Evolutionary conservation across 1,140 invertebrate genomes (phyloP).

Genomic region (Meloidogyne floridensis): DNA sequence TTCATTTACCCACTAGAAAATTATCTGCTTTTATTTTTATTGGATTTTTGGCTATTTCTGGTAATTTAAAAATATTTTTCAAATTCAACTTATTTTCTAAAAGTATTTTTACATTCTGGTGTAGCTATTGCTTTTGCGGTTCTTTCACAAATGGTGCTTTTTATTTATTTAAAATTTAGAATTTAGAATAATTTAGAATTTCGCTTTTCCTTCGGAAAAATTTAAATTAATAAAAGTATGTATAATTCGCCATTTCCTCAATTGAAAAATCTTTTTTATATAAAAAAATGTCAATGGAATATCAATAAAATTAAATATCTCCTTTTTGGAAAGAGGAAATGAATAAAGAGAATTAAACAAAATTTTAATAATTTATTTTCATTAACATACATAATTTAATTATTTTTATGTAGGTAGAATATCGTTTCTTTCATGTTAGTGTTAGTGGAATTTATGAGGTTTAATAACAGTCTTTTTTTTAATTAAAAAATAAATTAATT

Average conservation of each 20-base stretch:
- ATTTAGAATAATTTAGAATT: too few relatives aligned
- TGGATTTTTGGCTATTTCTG: slow-evolving; percentile 32
- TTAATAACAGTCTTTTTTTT: background rate
- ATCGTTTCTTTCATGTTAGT: slow-evolving; percentile 52
- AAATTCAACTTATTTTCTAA: slow-evolving; percentile 11
- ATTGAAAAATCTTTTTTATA: too few relatives aligned
- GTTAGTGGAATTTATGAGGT: slow-evolving; percentile 56
- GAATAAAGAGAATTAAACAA: too few relatives aligned
- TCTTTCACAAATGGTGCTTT: slow-evolving; percentile 57
- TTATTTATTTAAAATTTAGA: too few relatives aligned
- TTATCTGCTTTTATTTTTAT: slow-evolving; percentile 45
- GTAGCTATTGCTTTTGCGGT: slow-evolving; percentile 44
- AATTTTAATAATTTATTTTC: too few relatives aligned
- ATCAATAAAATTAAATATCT: too few relatives aligned
- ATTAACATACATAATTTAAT: too few relatives aligned
- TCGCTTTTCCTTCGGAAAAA: too few relatives aligned
- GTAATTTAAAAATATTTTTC: slow-evolving; percentile 27
- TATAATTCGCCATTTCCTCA: too few relatives aligned
- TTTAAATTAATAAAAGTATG: too few relatives aligned
- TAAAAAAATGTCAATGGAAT: too few relatives aligned
- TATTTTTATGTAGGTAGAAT: slow-evolving; percentile 37
- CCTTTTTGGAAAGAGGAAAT: too few relatives aligned
- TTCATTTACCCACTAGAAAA: slow-evolving; percentile 30
- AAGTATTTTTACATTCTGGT: slow-evolving; percentile 43
- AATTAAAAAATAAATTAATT: slow-evolving; percentile 5